phyloP scores from a whole-genome alignment of 2,888 invertebrate genomes.

The Ectemnius lituratus region DNA sequence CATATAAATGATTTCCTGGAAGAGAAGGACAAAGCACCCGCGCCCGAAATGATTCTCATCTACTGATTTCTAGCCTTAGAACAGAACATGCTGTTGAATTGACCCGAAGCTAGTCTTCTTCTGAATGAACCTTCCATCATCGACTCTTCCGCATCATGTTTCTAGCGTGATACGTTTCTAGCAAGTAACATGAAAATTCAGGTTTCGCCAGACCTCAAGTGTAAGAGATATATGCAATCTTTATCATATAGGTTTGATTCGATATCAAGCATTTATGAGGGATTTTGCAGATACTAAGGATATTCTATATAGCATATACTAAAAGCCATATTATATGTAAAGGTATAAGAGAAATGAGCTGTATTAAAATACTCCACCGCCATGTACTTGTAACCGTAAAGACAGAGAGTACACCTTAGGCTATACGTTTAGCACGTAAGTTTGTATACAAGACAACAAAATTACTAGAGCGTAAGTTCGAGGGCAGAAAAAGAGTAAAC shows the following conservation, averaged over 20 bases:
- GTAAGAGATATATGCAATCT: conserved; percentile 69
- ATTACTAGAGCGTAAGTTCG: conserved; percentile 58
- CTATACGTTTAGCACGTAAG: conserved; percentile 72
- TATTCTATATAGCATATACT: conserved; percentile 69
- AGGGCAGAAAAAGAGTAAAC: conserved; percentile 31
- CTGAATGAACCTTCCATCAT: conserved; percentile 21
- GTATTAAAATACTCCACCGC: conserved; percentile 75
- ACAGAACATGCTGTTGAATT: not conserved
- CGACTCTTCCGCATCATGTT: conserved; percentile 49
- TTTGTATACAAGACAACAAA: conserved; percentile 75
- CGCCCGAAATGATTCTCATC: not conserved
- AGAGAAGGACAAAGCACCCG: not conserved
- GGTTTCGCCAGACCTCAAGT: conserved; percentile 77
- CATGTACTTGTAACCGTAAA: conserved; percentile 73
- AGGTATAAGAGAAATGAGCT: conserved; percentile 65
- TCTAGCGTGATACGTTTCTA: conserved; percentile 57
- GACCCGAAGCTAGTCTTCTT: conserved; percentile 36
- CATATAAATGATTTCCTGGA: not conserved
- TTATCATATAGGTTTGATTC: conserved; percentile 59
- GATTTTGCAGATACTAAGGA: conserved; percentile 55
- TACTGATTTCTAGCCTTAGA: not conserved
- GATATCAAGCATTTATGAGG: too few relatives aligned
- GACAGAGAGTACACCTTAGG: conserved; percentile 71
- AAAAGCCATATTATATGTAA: conserved; percentile 67
- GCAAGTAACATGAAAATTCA: conserved; percentile 71